phyloP scores from a whole-genome alignment of 2,888 invertebrate genomes.

The Apomyelois bistriatella region DNA sequence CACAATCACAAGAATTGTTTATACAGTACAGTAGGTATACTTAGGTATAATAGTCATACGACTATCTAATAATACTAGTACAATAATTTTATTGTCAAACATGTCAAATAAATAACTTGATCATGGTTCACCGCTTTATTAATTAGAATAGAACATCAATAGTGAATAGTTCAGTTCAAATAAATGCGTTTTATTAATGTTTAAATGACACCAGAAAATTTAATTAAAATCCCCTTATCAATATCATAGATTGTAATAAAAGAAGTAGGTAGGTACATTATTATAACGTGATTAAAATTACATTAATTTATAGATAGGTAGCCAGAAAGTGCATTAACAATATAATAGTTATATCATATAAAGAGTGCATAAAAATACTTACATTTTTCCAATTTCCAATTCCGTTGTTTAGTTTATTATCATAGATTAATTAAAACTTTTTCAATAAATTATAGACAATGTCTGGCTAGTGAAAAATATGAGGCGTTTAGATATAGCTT shows the following conservation, averaged over 20 bases:
- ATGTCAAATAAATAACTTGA: constrained; percentile 59
- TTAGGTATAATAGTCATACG: constrained; percentile 53
- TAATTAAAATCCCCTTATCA: neutral
- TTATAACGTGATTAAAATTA: constrained; percentile 3
- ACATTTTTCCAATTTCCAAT: constrained; percentile 37
- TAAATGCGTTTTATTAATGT: constrained; percentile 19
- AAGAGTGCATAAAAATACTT: constrained; percentile 47
- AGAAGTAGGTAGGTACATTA: neutral
- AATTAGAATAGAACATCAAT: neutral
- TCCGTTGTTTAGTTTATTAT: constrained; percentile 37
- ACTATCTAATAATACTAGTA: constrained; percentile 69
- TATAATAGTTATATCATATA: constrained; percentile 30
- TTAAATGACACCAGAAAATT: neutral
- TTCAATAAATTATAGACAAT: no score
- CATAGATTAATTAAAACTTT: constrained; percentile 18
- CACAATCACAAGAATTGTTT: constrained; percentile 68
- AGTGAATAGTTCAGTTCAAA: constrained; percentile 9
- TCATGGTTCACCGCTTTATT: constrained; percentile 33
- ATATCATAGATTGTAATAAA: neutral
- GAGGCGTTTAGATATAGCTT: no score
- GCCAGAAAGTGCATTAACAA: constrained; percentile 35
- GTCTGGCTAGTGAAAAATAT: no score
- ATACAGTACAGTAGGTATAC: constrained; percentile 52
- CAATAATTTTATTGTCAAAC: constrained; percentile 73
- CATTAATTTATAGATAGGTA: constrained; percentile 8